Percentiles rank a stretch among this genome's conserved stretches.
These are phyloP conservation scores for Eulemur coronatus DNA, from an alignment of 2,797 vertebrate species.

Conservation along the genomic window DNA sequence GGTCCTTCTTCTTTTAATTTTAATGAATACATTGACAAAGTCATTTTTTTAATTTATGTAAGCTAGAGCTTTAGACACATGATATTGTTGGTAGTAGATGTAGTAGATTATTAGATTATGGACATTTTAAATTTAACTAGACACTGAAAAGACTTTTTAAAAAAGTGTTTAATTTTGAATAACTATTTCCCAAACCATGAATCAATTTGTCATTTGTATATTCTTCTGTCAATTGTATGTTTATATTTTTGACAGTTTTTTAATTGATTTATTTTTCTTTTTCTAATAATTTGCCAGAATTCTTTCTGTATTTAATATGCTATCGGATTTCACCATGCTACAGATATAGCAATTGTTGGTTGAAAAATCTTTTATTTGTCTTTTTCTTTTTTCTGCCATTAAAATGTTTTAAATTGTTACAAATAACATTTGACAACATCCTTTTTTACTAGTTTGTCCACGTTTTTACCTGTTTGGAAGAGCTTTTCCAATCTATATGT, in stretches of 20 bases:
- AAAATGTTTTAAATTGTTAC: not conserved
- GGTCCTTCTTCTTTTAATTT: not conserved
- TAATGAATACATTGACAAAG: not conserved
- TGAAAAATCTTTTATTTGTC: not conserved
- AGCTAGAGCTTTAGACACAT: not conserved
- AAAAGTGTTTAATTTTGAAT: not conserved
- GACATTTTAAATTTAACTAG: not conserved
- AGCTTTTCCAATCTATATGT: not conserved
- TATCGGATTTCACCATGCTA: not conserved
- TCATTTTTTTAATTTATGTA: not conserved
- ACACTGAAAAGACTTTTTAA: not conserved
- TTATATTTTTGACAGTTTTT: not conserved
- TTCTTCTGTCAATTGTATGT: not conserved
- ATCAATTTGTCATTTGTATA: not conserved
- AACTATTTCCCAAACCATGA: not conserved
- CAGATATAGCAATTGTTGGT: not conserved
- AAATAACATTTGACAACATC: not conserved
- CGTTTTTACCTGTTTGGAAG: not conserved
- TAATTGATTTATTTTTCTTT: not conserved
- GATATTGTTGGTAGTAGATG: not conserved
- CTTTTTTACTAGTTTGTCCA: not conserved
- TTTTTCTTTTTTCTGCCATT: not conserved
- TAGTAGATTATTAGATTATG: not conserved
- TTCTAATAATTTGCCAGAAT: not conserved
- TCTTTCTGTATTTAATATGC: not conserved